A percentile compares a stretch with the other conserved stretches of the same genome.
phyloP scores from a whole-genome alignment of 2,888 invertebrate species.

The Lithophane socia region DNA sequence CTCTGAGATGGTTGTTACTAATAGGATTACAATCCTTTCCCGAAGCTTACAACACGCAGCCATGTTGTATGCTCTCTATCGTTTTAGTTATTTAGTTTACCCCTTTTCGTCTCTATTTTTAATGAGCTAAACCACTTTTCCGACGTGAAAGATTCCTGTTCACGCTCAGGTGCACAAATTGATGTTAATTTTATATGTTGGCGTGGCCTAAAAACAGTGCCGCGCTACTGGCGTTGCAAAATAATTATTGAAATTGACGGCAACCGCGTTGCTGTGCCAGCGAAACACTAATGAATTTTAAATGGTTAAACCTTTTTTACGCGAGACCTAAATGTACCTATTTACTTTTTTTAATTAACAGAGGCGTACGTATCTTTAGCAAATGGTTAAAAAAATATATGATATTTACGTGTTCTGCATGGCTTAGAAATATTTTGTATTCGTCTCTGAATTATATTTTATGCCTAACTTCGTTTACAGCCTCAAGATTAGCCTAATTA shows the following conservation, averaged over 20 bases:
- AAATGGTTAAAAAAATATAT: constrained; percentile 33
- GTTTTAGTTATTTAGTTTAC: constrained; percentile 1
- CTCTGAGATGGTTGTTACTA: background rate
- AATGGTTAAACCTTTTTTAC: constrained; percentile 20
- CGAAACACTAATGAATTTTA: constrained; percentile 33
- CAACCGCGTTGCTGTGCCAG: constrained; percentile 9
- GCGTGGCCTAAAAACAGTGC: constrained; percentile 10
- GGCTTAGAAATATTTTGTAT: background rate
- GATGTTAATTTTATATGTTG: constrained; percentile 9
- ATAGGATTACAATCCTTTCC: background rate
- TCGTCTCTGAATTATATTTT: constrained; percentile 21
- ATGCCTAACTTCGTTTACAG: constrained; percentile 62
- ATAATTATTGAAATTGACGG: constrained; percentile 30
- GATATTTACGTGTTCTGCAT: constrained; percentile 4
- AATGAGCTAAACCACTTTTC: background rate
- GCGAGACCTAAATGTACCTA: constrained; percentile 3
- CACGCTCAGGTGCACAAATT: constrained; percentile 11
- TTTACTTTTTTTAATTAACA: constrained; percentile 9
- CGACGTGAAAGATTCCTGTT: background rate
- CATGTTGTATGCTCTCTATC: constrained; percentile 5
- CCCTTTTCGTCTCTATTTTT: background rate
- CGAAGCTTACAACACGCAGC: constrained; percentile 44
- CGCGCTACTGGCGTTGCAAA: constrained; percentile 6
- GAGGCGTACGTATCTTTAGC: background rate
- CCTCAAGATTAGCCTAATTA: constrained; percentile 46